A percentile compares a stretch with the other conserved stretches of the same genome.
These are phyloP conservation scores for Mythimna pallens DNA, from an alignment of 2,888 invertebrate genomes.

Conservation along the genomic window DNA sequence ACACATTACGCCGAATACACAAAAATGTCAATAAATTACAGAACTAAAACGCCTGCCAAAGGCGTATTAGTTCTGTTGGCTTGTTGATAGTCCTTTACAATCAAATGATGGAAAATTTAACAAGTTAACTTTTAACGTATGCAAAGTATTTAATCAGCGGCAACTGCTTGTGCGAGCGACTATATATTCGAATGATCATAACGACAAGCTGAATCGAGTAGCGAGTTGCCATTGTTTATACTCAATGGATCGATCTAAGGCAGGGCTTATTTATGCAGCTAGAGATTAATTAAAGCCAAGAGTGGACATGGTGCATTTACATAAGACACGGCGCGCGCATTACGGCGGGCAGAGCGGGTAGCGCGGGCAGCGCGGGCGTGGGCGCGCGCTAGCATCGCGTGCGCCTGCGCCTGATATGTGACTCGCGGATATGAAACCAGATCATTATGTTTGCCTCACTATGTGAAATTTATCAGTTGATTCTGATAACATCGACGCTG, in stretches of 20 bases:
- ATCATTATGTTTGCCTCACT: slow-evolving; percentile 67
- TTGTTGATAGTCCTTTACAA: slow-evolving; percentile 8
- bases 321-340: slow-evolving; percentile 90
- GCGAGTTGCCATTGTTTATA: slow-evolving; percentile 77
- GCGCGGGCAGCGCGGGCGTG: slow-evolving; percentile 71
- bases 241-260: slow-evolving; percentile 81
- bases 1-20: too few relatives aligned
- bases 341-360: slow-evolving; percentile 48
- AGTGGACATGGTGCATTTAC: slow-evolving; percentile 88
- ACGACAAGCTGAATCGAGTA: slow-evolving; percentile 42
- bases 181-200: slow-evolving; percentile 56
- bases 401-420: slow-evolving; percentile 69
- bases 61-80: not conserved
- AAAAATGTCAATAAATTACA: not conserved
- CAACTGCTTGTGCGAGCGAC: slow-evolving; percentile 34
- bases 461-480: slow-evolving; percentile 38
- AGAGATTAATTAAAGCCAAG: slow-evolving; percentile 88
- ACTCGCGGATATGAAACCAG: slow-evolving; percentile 73
- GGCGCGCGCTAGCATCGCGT: slow-evolving; percentile 77
- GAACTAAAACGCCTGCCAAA: not conserved
- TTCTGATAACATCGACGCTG: slow-evolving; percentile 26
- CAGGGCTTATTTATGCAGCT: slow-evolving; percentile 86
- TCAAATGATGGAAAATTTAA: slow-evolving; percentile 5
- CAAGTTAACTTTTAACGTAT: slow-evolving; percentile 8
- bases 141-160: slow-evolving; percentile 43